Evolutionary conservation across 1,140 invertebrate species (phyloP).

Genomic region (Hyphantria cunea): DNA sequence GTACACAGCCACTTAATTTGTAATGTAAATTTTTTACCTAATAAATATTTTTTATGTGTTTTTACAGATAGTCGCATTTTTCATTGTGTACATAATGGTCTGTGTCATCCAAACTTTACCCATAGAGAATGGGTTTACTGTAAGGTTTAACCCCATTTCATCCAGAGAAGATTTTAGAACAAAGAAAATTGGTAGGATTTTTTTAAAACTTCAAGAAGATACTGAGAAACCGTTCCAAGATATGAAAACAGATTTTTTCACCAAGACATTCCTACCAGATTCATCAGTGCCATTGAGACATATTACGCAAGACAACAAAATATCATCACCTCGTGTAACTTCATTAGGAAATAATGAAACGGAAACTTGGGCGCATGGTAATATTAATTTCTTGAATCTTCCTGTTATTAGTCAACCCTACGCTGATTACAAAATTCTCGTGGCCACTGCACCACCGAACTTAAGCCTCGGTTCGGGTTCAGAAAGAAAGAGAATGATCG

Average conservation of each 20-base stretch:
- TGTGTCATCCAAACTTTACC: constrained; percentile 39
- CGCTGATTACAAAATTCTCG: constrained; percentile 57
- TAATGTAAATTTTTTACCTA: background rate
- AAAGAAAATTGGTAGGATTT: constrained; percentile 45
- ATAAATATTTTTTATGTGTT: background rate
- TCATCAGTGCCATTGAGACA: too few species aligned
- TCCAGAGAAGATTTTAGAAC: constrained; percentile 44
- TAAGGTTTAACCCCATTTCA: constrained; percentile 51
- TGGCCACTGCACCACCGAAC: constrained; percentile 55
- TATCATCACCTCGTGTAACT: constrained; percentile 31
- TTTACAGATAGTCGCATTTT: constrained; percentile 29
- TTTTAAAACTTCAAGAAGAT: constrained; percentile 55
- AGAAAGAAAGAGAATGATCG: constrained; percentile 39
- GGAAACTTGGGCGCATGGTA: background rate
- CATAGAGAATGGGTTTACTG: constrained; percentile 53
- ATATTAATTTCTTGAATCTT: constrained; percentile 46
- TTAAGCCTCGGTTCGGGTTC: constrained; percentile 44
- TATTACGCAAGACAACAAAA: too few species aligned
- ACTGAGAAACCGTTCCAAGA: constrained; percentile 11
- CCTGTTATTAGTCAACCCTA: constrained; percentile 50
- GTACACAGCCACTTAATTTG: too few species aligned
- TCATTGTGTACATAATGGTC: constrained; percentile 17
- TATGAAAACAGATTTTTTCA: constrained; percentile 25
- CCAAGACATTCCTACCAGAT: too few species aligned
- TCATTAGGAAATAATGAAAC: constrained; percentile 20